Percentiles rank a stretch among this genome's conserved stretches.
These are phyloP conservation scores for Sphaerophoria taeniata DNA, from an alignment of 2,888 invertebrate genomes.

Conservation along the genomic window DNA sequence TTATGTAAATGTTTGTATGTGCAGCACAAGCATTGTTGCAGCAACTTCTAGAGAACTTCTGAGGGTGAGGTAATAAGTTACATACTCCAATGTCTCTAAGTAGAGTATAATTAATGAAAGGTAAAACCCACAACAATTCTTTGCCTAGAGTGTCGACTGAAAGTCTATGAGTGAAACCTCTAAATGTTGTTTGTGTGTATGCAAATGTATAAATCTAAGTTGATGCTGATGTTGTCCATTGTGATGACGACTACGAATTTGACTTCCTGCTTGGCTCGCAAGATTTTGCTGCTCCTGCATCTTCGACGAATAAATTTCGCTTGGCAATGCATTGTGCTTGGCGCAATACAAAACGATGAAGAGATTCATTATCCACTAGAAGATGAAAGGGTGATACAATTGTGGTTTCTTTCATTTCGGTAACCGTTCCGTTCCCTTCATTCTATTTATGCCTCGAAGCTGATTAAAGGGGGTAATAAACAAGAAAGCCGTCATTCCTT, in stretches of 20 bases:
- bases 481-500: neutral
- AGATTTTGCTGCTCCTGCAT: conserved; percentile 52
- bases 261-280: conserved; percentile 69
- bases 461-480: conserved; percentile 25
- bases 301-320: conserved; percentile 71
- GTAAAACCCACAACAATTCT: conserved; percentile 71
- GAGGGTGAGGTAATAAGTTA: conserved; percentile 67
- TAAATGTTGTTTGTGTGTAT: neutral
- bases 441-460: conserved; percentile 57
- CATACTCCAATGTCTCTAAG: conserved; percentile 63
- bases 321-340: neutral
- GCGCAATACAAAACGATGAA: neutral
- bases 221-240: conserved; percentile 49
- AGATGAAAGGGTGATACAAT: conserved; percentile 67
- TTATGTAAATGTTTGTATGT: neutral
- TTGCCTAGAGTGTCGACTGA: conserved; percentile 59
- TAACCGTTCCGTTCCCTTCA: conserved; percentile 23
- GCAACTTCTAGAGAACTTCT: conserved; percentile 42
- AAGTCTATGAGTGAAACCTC: conserved; percentile 13
- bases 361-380: conserved; percentile 65
- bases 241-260: conserved; percentile 69
- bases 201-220: neutral
- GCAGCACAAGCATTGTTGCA: conserved; percentile 58
- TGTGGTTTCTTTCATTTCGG: conserved; percentile 59
- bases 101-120: conserved; percentile 76